Conservation (phyloP, 2,113 vertebrate species). For the Chlorodrepanis virens region DNA sequence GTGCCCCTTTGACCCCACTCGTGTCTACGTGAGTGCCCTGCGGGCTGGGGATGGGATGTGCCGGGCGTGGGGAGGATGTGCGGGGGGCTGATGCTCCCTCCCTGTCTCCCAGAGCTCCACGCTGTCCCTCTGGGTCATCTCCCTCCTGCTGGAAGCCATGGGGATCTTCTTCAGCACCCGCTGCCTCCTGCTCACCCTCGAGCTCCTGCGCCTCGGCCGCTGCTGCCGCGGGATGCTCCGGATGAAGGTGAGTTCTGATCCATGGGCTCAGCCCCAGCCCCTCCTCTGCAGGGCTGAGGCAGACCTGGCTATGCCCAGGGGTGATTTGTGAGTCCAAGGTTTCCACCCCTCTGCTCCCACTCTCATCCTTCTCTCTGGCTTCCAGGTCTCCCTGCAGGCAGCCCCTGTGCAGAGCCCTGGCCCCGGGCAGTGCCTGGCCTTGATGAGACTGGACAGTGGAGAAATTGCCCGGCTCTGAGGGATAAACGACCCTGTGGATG, state of each 20-base stretch:
- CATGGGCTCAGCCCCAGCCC: fast-evolving
- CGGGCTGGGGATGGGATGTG: fast-evolving
- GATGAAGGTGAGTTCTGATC: conserved; percentile 28
- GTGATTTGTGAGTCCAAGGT: fast-evolving
- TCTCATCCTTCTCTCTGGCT: not conserved
- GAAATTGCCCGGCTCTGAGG: conserved; percentile 5
- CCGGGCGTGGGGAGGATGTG: fast-evolving
- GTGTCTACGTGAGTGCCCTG: conserved; percentile 81
- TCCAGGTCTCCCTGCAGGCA: conserved; percentile 26
- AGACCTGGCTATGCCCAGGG: not conserved
- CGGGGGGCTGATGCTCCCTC: not conserved
- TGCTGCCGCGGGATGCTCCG: conserved; percentile 49
- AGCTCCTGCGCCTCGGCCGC: conserved; percentile 70
- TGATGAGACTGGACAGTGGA: conserved; percentile 20
- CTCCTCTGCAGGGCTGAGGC: not conserved
- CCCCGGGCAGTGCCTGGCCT: not conserved
- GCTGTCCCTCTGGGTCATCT: conserved; percentile 84
- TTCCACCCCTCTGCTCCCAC: fast-evolving
- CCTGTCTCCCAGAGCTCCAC: conserved; percentile 77
- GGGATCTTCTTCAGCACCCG: conserved; percentile 77
- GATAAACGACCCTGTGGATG: not conserved
- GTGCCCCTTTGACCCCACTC: conserved; percentile 90
- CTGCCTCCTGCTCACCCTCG: conserved; percentile 68
- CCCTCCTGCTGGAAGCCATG: conserved; percentile 75
- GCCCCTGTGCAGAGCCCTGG: not conserved